Evolutionary conservation across 2,113 vertebrate species (phyloP).

Genomic region (Amazona guildingii): DNA sequence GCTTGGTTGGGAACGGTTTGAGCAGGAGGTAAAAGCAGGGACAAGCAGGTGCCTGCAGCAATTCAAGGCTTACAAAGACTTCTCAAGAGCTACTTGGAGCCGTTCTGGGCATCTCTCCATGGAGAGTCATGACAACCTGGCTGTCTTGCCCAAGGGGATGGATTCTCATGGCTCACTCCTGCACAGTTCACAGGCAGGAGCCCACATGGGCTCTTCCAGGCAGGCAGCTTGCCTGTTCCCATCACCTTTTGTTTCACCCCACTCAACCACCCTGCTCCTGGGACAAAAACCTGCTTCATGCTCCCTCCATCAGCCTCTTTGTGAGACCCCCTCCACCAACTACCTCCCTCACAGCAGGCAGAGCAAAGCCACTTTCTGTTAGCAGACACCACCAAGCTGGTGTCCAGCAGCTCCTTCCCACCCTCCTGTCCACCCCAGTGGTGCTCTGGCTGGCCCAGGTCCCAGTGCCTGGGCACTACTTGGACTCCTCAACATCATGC

Average conservation of each 20-base stretch:
- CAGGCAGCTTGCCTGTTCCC: background rate
- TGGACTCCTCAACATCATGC: background rate
- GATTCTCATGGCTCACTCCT: background rate
- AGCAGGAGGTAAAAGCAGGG: background rate
- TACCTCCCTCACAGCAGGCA: rapidly evolving
- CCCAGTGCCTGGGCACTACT: background rate
- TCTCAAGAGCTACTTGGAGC: background rate
- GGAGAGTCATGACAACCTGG: background rate
- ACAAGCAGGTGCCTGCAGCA: background rate
- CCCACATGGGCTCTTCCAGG: background rate
- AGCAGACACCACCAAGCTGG: background rate
- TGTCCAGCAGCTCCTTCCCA: background rate
- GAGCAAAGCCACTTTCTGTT: background rate
- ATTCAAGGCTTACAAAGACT: background rate
- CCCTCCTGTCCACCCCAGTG: background rate
- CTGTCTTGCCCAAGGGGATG: background rate
- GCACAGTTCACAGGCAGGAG: background rate
- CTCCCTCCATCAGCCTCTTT: background rate
- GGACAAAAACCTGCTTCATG: background rate
- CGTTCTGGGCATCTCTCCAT: background rate
- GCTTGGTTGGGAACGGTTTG: background rate
- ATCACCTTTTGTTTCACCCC: background rate
- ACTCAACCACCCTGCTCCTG: background rate
- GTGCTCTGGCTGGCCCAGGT: background rate
- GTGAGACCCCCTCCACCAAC: background rate